Conservation (phyloP, 2,797 vertebrate species). For the Octomys mimax region DNA sequence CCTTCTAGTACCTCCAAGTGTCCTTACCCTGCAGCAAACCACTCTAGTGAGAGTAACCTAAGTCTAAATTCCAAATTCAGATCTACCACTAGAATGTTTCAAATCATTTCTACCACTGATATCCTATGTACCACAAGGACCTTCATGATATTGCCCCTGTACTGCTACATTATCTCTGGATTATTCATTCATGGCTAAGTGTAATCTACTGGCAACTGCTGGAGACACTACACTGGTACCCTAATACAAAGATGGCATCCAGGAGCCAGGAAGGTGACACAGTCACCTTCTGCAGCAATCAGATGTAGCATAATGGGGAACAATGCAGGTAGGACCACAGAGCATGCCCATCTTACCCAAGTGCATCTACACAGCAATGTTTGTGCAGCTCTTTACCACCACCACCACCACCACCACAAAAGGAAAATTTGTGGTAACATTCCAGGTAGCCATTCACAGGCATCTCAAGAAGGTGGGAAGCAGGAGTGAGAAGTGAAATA, state of each 20-base stretch:
- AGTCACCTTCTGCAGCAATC: background rate
- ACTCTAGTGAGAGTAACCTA: background rate
- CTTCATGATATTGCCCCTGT: background rate
- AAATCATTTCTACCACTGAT: background rate
- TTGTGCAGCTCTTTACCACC: background rate
- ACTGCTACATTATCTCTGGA: background rate
- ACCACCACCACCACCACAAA: background rate
- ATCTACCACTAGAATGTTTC: background rate
- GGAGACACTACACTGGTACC: background rate
- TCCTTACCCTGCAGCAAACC: background rate
- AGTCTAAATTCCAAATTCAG: background rate
- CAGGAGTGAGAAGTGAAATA: background rate
- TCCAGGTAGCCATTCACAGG: background rate
- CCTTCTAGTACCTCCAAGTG: background rate
- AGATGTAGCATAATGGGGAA: background rate
- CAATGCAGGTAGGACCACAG: background rate
- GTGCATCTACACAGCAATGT: background rate
- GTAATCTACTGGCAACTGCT: background rate
- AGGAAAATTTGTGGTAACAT: background rate
- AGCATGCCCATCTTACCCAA: background rate
- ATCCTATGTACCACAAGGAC: background rate
- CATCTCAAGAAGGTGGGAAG: background rate
- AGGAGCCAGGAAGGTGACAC: background rate
- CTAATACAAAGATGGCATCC: background rate
- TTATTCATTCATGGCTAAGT: background rate